phyloP scores from a whole-genome alignment of 64 coral and sea anemone species.

The Pocillopora damicornis region DNA sequence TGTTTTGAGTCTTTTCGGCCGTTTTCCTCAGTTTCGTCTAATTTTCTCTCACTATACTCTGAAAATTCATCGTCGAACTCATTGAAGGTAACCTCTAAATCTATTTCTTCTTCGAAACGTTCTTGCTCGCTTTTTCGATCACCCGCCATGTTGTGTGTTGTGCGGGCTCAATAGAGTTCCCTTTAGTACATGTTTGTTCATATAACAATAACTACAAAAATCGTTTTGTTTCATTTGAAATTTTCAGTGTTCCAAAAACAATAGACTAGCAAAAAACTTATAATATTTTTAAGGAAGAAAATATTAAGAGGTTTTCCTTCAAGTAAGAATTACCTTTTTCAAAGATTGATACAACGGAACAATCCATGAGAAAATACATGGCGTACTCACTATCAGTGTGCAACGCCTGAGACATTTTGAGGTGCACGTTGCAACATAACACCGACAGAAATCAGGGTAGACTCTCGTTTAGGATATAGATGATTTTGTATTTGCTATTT shows the following conservation, averaged over 20 bases:
- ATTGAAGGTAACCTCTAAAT: constrained; percentile 24
- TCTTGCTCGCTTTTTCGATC: neutral
- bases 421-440: constrained; percentile 6
- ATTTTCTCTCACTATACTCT: neutral
- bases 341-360: neutral
- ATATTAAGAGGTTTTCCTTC: neutral
- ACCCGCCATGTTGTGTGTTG: neutral
- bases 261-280: too few species aligned
- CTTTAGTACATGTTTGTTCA: neutral
- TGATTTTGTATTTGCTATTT: too few species aligned
- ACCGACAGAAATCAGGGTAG: neutral
- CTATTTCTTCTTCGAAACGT: constrained; percentile 17
- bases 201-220: neutral
- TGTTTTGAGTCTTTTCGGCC: neutral
- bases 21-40: neutral
- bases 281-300: neutral
- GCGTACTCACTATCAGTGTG: neutral
- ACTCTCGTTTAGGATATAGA: too few species aligned
- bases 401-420: constrained; percentile 10
- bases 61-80: constrained; percentile 17
- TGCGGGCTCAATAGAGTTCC: neutral
- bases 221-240: neutral
- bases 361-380: neutral
- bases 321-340: neutral
- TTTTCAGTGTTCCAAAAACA: neutral